phyloP scores from a whole-genome alignment of 64 coral and sea anemone species.

The Acropora tenuis region DNA sequence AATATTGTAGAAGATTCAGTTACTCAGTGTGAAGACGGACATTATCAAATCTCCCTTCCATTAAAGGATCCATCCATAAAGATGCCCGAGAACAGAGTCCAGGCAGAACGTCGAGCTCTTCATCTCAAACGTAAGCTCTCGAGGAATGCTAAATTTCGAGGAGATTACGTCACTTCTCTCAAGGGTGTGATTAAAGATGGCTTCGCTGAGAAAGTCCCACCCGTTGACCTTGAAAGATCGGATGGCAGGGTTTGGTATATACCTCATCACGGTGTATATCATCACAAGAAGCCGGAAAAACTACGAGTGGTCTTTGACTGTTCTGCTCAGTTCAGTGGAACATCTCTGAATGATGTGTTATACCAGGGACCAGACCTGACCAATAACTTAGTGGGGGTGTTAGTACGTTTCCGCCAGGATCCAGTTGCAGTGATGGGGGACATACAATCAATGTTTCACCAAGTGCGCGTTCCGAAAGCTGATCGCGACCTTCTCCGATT shows the following conservation, averaged over 20 bases:
- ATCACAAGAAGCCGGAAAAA: neutral
- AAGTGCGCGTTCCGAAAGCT: too few relatives aligned
- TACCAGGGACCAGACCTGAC: neutral
- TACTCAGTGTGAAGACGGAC: slow-evolving; percentile 4
- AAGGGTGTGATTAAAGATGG: neutral
- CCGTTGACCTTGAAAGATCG: neutral
- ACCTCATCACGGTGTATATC: slow-evolving; percentile 18
- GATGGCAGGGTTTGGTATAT: slow-evolving; percentile 29
- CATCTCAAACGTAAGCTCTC: neutral
- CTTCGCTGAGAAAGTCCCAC: slow-evolving; percentile 3
- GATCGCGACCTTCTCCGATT: too few relatives aligned
- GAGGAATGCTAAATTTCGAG: neutral
- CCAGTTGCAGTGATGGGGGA: too few relatives aligned
- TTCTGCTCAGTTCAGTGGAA: neutral
- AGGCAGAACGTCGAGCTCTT: neutral
- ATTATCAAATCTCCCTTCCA: slow-evolving; percentile 22
- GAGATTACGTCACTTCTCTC: neutral
- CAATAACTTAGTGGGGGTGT: too few relatives aligned
- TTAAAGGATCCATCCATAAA: neutral
- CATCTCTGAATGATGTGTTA: neutral
- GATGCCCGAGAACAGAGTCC: neutral
- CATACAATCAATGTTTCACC: too few relatives aligned
- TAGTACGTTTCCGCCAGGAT: too few relatives aligned
- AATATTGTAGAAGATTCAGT: neutral
- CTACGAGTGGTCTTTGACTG: neutral